phyloP scores from a whole-genome alignment of 2,113 vertebrate genomes.

The Atractosteus spatula region DNA sequence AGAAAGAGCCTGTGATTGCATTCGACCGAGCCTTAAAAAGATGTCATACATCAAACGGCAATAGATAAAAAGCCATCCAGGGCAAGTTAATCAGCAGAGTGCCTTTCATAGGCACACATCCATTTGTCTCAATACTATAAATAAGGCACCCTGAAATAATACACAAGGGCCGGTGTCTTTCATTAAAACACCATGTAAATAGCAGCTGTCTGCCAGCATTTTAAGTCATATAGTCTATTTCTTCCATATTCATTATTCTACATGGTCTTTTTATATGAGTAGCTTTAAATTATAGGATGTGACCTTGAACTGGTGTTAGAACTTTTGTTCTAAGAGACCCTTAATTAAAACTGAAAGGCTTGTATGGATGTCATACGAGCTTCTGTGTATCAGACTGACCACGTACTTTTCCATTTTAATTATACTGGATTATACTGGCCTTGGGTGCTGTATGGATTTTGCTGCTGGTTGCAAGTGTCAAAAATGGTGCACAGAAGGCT shows the following conservation, averaged over 20 bases:
- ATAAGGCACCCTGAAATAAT: constrained; percentile 34
- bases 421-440: no score
- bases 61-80: constrained; percentile 65
- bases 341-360: no score
- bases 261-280: not conserved
- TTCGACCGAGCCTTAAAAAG: constrained; percentile 67
- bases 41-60: constrained; percentile 71
- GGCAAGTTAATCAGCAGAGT: constrained; percentile 72
- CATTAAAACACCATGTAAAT: constrained; percentile 45
- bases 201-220: constrained; percentile 12
- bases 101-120: constrained; percentile 54
- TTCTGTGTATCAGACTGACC: no score
- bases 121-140: constrained; percentile 69
- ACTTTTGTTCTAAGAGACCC: no score
- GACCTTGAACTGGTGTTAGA: not conserved
- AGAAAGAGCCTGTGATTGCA: constrained; percentile 69
- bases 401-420: no score
- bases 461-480: no score
- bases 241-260: not conserved
- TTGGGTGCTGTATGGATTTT: no score
- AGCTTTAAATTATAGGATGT: not conserved
- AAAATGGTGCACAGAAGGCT: no score
- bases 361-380: no score
- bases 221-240: not conserved
- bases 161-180: constrained; percentile 19